Base-by-base conservation (phyloP, 2,888 invertebrate genomes). In the Phyllotreta cruciferae region DNA sequence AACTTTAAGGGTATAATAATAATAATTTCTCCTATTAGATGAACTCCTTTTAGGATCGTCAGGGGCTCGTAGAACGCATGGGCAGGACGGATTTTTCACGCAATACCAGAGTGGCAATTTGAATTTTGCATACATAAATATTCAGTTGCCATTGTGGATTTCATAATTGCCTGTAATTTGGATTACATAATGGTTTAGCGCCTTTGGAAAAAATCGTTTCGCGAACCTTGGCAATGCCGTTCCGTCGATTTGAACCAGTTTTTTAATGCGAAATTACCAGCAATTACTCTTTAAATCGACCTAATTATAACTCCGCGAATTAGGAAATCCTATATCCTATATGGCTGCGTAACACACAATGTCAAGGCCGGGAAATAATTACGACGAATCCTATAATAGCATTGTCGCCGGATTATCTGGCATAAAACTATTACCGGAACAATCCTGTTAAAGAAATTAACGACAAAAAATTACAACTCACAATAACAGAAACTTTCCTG, bases 11-110 rank as follows among this genome's bases (percentile, higher is more conserved):
- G n/a, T n/a, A n/a, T n/a, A n/a, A n/a, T n/a, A n/a, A n/a, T n/a
- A n/a, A n/a, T n/a, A n/a, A n/a, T n/a, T n/a, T n/a, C n/a, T 24
- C 24, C 24, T 1, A 24, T 24, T 24, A 24, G 24, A 24, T 24
- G 24, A 24, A 24, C 24, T 24, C 2, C 24, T 24, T 24, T 24
- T 8, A 24, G 24, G 35, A 35, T 49, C 10, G 34, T 24, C 36
- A 24, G 35, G 6, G 35, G 10, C 5, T n/a, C 36, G 8, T 9
- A 13, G 2, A 35, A 10, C 24, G 24, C 4, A 24, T 24, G 24
- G 24, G 24, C 24, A 24, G 24, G 24, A 24, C 45, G 39, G 53
- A 61, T 62, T 70, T 71, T 24, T 24, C 24, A 24, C n/a, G 4
- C 24, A 24, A 24, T 24, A 24, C 24, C 24, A 13, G 44, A 44